These are phyloP conservation scores for Mastomys natalensis DNA, from an alignment of 2,113 vertebrate genomes.

Conservation along the genomic window DNA sequence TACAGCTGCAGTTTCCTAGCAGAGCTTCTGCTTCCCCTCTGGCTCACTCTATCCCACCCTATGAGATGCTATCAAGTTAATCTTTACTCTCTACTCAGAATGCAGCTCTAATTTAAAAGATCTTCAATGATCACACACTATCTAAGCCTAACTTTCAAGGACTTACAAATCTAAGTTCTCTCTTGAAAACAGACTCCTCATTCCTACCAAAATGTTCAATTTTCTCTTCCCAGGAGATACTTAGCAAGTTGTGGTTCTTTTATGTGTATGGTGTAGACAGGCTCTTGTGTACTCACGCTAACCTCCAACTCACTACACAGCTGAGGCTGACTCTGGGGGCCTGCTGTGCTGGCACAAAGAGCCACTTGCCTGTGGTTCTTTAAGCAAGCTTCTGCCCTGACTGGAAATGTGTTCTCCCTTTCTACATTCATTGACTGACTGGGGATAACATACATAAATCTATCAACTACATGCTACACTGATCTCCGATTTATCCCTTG, in stretches of 20 bases:
- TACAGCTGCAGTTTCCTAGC: background rate
- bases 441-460: background rate
- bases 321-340: background rate
- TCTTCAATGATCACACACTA: background rate
- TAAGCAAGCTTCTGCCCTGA: background rate
- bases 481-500: background rate
- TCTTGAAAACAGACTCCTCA: background rate
- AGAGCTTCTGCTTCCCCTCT: background rate
- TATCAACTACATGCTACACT: background rate
- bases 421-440: background rate
- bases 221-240: background rate
- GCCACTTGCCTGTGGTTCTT: background rate
- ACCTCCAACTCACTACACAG: background rate
- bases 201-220: background rate
- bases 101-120: background rate
- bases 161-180: background rate
- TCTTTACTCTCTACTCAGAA: slow-evolving; percentile 16
- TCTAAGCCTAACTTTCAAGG: background rate
- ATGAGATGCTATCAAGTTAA: slow-evolving; percentile 9
- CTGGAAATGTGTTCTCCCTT: background rate
- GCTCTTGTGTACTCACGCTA: background rate
- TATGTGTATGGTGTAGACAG: background rate
- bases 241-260: background rate
- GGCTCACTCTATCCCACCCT: background rate
- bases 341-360: background rate